phyloP scores from a whole-genome alignment of 2,888 invertebrate genomes.

The Aphodius granarius region DNA sequence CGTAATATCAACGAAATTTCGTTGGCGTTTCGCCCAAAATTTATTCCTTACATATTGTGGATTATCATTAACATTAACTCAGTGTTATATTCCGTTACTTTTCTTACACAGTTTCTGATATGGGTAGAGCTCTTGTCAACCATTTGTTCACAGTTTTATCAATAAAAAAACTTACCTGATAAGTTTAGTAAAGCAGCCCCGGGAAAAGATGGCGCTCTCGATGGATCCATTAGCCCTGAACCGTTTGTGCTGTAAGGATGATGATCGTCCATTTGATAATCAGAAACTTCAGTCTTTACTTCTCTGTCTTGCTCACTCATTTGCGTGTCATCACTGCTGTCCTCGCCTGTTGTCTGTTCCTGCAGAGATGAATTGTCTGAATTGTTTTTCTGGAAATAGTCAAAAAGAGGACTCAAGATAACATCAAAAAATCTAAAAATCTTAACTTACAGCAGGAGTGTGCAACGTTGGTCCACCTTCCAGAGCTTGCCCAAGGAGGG shows the following conservation, averaged over 20 bases:
- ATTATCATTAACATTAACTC: neutral
- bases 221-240: conserved; percentile 62
- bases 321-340: conserved; percentile 83
- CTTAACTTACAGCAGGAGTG: conserved; percentile 53
- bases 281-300: conserved; percentile 74
- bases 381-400: conserved; percentile 54
- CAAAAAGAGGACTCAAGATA: conserved; percentile 15
- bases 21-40: neutral
- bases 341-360: conserved; percentile 77
- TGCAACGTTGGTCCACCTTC: conserved; percentile 73
- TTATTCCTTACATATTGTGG: neutral
- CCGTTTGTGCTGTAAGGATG: conserved; percentile 62
- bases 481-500: conserved; percentile 74
- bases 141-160: neutral
- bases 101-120: neutral
- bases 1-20: neutral
- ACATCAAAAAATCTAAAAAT: neutral
- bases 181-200: conserved; percentile 77
- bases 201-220: conserved; percentile 74
- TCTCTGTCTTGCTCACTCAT: conserved; percentile 63
- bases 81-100: neutral
- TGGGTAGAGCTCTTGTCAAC: too few relatives aligned
- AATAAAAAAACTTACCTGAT: conserved; percentile 64
- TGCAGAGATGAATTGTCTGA: conserved; percentile 60
- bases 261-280: conserved; percentile 65